Evolutionary conservation across 2,797 vertebrate genomes (phyloP), one percentile per base, ranked within the genome.

Genomic region (Pelobates cultripes): DNA sequence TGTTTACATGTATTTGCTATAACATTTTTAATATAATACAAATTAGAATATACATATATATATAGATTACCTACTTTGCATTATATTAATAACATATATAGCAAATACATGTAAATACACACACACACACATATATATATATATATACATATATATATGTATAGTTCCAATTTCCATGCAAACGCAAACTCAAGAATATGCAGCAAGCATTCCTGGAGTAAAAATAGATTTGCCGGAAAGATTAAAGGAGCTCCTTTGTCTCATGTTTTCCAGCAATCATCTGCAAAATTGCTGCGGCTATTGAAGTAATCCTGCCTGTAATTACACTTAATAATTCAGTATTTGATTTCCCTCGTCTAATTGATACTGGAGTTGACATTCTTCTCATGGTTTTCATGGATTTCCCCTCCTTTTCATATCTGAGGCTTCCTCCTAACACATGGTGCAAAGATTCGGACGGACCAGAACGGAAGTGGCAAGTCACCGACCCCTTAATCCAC

Each of bases 311-410:
- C 90, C 89, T 89, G 90, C 88, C 89, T 87, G 86, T 90, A 91
- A 91, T 90, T 90, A 91, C 89, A 91, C 87, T 89, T 90, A 91
- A 90, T 90, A 90, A 91, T 90, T 90, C 89, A 87, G 88, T 87
- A 89, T 90, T 91, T 91, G 89, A 90, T 90, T 90, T 90, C 89
- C 90, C 87, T 87, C 89, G 86, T 90, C 88, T 86, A 88, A 89
- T 90, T 90, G 88, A 87, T 87, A 87, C 87, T 86, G 76, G 69
- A 78, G 76, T 74, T 83, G 86, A 75, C 82, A 79, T 83, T 83
- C 77, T 83, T 60, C 72, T 75, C 71, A 78, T 51, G 75, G 70
- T 73, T 83, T 78, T 73, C 42, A 69, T 71, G 73, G 76, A 66
- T 64, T 64, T 53, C 69, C 75, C 70, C 74, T 75, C 42, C 57